Percentiles rank a stretch among this genome's conserved stretches.
Conservation (phyloP, 2,888 invertebrate species). For the Arrhopalites spinosus region DNA sequence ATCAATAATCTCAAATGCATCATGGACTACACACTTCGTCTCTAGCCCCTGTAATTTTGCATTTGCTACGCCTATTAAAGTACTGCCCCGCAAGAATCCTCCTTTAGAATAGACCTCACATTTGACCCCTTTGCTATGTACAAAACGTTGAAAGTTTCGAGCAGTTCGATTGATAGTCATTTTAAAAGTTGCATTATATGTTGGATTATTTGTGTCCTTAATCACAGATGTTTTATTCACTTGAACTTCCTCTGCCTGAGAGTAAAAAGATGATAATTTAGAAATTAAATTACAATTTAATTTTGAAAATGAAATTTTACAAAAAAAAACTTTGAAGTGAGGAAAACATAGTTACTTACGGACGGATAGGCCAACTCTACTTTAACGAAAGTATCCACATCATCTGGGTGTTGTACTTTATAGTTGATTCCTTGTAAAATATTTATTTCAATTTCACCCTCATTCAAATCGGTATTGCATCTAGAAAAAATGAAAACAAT, state of each 20-base stretch:
- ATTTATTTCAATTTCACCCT: conserved; percentile 85
- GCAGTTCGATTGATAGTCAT: conserved; percentile 79
- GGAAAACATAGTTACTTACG: too few relatives aligned
- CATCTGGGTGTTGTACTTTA: conserved; percentile 79
- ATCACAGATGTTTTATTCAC: conserved; percentile 77
- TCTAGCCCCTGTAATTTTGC: conserved; percentile 90
- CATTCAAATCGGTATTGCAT: conserved; percentile 88
- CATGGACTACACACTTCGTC: conserved; percentile 84
- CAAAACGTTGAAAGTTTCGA: conserved; percentile 79
- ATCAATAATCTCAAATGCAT: conserved; percentile 82
- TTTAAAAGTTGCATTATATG: conserved; percentile 79
- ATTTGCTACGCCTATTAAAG: conserved; percentile 77
- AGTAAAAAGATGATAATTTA: background rate
- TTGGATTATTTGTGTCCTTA: conserved; percentile 85
- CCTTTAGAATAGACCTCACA: conserved; percentile 91
- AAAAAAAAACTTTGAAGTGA: background rate
- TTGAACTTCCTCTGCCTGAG: conserved; percentile 70
- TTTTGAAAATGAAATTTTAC: background rate
- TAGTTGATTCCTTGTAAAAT: conserved; percentile 87
- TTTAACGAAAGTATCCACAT: conserved; percentile 90
- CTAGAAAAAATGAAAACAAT: conserved; percentile 58
- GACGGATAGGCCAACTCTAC: conserved; percentile 90
- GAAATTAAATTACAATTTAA: too few relatives aligned
- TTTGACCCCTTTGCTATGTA: conserved; percentile 88
- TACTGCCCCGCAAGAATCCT: conserved; percentile 90